phyloP scores from a whole-genome alignment of 2,888 invertebrate species.

The Stramonita haemastoma region DNA sequence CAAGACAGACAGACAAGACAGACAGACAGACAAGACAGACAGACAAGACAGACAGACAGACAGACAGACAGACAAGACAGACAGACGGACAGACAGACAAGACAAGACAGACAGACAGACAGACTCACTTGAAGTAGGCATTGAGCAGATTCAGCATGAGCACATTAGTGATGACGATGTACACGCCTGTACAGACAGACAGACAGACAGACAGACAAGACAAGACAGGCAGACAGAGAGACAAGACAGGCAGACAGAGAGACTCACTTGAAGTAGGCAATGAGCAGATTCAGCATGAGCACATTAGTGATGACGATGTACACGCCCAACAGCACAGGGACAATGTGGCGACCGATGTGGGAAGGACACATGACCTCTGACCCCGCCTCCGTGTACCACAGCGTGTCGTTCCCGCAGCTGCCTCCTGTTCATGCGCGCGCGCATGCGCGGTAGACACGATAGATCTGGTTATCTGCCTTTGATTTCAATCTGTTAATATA shows the following conservation, averaged over 20 bases:
- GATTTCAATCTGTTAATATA: not conserved
- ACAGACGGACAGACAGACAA: not conserved
- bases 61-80: not conserved
- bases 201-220: not conserved
- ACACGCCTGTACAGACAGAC: not conserved
- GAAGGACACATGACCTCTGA: conserved; percentile 50
- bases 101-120: not conserved
- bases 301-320: conserved; percentile 76
- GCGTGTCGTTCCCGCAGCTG: not conserved
- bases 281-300: conserved; percentile 75
- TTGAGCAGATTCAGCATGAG: conserved; percentile 76
- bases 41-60: not conserved
- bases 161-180: conserved; percentile 75
- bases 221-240: not conserved
- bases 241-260: not conserved
- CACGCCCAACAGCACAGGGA: conserved; percentile 70
- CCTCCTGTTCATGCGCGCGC: not conserved
- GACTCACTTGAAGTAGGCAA: conserved; percentile 77
- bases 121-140: conserved; percentile 72
- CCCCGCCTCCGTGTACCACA: conserved; percentile 8
- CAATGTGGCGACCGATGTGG: conserved; percentile 59
- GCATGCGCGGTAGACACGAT: not conserved
- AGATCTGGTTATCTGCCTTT: not conserved
- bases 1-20: no score
- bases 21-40: not conserved